phyloP scores from a whole-genome alignment of 2,113 vertebrate species.

The Mus spicilegus region DNA sequence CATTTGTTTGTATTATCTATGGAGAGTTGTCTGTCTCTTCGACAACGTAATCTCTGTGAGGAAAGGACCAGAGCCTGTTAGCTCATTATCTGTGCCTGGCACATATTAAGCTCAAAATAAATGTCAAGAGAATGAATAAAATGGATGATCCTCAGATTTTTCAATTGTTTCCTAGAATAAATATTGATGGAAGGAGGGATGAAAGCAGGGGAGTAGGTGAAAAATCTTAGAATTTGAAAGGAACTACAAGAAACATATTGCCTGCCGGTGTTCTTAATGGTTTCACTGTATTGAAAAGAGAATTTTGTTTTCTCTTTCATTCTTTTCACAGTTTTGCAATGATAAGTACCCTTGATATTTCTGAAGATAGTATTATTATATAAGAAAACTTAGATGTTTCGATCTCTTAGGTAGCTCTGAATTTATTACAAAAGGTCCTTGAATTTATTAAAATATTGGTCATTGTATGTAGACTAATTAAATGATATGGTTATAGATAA shows the following conservation, averaged over 20 bases:
- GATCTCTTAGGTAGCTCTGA: constrained; percentile 39
- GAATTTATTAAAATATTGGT: constrained; percentile 66
- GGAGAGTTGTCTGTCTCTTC: constrained; percentile 29
- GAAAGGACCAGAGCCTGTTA: constrained; percentile 19
- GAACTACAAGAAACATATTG: constrained; percentile 42
- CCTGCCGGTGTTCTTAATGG: constrained; percentile 50
- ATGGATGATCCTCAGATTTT: constrained; percentile 55
- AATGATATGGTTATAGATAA: background rate
- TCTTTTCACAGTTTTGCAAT: constrained; percentile 61
- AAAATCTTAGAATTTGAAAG: constrained; percentile 62
- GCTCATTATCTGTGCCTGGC: constrained; percentile 42
- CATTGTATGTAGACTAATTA: constrained; percentile 45
- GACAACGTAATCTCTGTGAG: constrained; percentile 40
- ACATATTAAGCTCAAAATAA: constrained; percentile 37
- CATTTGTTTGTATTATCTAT: constrained; percentile 20
- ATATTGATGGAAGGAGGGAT: constrained; percentile 52
- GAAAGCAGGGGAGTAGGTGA: constrained; percentile 29
- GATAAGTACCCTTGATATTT: constrained; percentile 63
- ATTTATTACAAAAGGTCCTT: constrained; percentile 64
- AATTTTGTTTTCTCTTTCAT: constrained; percentile 66
- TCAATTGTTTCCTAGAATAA: constrained; percentile 66
- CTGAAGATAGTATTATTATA: constrained; percentile 61
- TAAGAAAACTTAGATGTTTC: constrained; percentile 55
- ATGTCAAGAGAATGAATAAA: constrained; percentile 70
- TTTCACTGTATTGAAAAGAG: constrained; percentile 58